Evolutionary conservation across 2,113 vertebrate species (phyloP).

Genomic region (Dryoscopus gambensis): DNA sequence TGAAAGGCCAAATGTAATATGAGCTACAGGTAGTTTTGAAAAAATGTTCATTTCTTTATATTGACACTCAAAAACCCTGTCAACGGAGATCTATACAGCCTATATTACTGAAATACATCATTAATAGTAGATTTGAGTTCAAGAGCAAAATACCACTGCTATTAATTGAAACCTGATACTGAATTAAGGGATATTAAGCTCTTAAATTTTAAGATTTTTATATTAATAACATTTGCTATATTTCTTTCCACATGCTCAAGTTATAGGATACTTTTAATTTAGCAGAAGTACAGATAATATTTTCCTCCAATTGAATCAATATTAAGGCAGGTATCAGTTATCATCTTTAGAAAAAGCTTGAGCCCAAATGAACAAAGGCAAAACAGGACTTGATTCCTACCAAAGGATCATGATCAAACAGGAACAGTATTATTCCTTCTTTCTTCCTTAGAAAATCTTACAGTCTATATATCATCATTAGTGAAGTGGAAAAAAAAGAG

Average conservation of each 20-base stretch:
- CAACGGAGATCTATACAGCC: background rate
- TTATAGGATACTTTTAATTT: background rate
- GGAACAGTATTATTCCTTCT: background rate
- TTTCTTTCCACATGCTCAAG: background rate
- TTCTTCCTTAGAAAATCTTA: background rate
- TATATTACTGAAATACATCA: background rate
- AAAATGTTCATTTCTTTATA: background rate
- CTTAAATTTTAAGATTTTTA: background rate
- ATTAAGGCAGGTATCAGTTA: background rate
- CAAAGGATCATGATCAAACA: background rate
- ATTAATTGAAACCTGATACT: background rate
- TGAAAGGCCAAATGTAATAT: background rate
- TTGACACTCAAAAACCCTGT: background rate
- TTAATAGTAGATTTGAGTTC: background rate
- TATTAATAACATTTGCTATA: background rate
- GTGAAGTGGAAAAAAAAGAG: background rate
- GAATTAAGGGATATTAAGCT: background rate
- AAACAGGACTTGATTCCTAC: background rate
- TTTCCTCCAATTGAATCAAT: background rate
- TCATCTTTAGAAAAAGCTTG: background rate
- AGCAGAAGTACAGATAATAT: background rate
- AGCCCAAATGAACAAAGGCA: background rate
- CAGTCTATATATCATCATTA: constrained; percentile 28
- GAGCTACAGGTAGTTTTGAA: background rate
- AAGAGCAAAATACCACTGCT: background rate